A percentile compares a stretch with the other conserved stretches of the same genome.
Conservation (phyloP, 2,888 invertebrate species). For the Caenorhabditis wallacei region DNA sequence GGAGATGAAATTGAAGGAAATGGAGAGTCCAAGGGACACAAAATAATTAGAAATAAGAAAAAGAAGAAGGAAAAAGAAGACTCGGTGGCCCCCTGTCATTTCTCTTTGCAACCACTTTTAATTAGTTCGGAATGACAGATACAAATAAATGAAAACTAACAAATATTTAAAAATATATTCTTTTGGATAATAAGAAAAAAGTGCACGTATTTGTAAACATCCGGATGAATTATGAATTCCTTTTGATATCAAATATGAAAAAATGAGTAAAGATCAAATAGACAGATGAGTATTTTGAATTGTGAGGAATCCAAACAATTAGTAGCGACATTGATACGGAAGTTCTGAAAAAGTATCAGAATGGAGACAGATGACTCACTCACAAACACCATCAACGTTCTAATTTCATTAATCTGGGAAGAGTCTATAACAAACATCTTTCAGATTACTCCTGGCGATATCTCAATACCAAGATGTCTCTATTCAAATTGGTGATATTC, state of each 20-base stretch:
- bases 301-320: no score
- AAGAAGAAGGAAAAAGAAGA: background rate
- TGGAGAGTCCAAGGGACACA: constrained; percentile 4
- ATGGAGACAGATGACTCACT: no score
- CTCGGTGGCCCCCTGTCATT: constrained; percentile 43
- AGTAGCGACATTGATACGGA: no score
- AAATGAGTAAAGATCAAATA: no score
- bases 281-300: no score
- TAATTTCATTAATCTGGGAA: no score
- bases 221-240: constrained; percentile 1
- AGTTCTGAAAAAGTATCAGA: no score
- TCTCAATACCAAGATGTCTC: constrained; percentile 23
- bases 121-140: constrained; percentile 55
- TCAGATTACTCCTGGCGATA: constrained; percentile 28
- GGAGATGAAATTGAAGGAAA: background rate
- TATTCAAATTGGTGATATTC: background rate
- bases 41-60: constrained; percentile 52
- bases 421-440: background rate
- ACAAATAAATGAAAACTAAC: constrained; percentile 25
- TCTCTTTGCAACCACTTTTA: constrained; percentile 54
- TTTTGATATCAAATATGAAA: constrained; percentile 1
- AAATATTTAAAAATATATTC: constrained; percentile 20
- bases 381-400: no score
- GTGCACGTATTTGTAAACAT: background rate
- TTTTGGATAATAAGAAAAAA: background rate